Percentiles rank a stretch among this genome's conserved stretches.
These are phyloP conservation scores for Diabrotica balteata DNA, from an alignment of 2,888 invertebrate genomes.

Conservation along the genomic window DNA sequence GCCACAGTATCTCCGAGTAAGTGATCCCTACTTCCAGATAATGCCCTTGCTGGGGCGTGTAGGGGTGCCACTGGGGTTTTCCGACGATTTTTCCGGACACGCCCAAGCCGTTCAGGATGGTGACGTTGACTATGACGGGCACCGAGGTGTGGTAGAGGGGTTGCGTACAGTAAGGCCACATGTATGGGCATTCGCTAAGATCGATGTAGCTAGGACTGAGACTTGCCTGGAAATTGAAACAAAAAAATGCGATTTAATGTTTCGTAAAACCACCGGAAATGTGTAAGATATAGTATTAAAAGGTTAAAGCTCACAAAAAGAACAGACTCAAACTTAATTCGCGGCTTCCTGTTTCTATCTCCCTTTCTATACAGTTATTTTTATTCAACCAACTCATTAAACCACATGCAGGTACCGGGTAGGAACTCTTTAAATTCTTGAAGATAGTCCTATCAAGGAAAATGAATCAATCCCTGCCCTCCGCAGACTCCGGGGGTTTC, in stretches of 20 bases:
- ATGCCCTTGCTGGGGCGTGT: constrained; percentile 77
- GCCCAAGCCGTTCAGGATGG: constrained; percentile 91
- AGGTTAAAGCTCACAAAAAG: too few species aligned
- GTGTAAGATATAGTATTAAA: too few species aligned
- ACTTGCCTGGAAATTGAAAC: constrained; percentile 61
- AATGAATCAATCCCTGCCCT: too few species aligned
- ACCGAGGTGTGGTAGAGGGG: constrained; percentile 87
- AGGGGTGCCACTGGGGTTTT: constrained; percentile 87
- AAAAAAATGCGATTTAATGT: not conserved
- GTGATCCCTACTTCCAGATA: constrained; percentile 79
- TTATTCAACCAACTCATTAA: too few species aligned
- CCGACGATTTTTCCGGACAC: constrained; percentile 82
- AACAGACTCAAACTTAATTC: too few species aligned
- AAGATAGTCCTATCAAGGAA: too few species aligned
- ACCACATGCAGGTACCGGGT: too few species aligned
- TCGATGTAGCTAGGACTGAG: constrained; percentile 87
- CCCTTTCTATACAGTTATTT: too few species aligned
- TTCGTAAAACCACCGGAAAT: too few species aligned
- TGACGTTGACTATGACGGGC: constrained; percentile 91
- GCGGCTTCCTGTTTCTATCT: too few species aligned
- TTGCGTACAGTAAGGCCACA: constrained; percentile 99
- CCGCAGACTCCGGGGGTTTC: too few species aligned
- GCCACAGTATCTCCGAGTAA: constrained; percentile 87
- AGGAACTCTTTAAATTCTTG: too few species aligned
- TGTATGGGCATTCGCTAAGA: constrained; percentile 93